Conservation (phyloP, 1,140 invertebrate species). For the Drepana arcuata region DNA sequence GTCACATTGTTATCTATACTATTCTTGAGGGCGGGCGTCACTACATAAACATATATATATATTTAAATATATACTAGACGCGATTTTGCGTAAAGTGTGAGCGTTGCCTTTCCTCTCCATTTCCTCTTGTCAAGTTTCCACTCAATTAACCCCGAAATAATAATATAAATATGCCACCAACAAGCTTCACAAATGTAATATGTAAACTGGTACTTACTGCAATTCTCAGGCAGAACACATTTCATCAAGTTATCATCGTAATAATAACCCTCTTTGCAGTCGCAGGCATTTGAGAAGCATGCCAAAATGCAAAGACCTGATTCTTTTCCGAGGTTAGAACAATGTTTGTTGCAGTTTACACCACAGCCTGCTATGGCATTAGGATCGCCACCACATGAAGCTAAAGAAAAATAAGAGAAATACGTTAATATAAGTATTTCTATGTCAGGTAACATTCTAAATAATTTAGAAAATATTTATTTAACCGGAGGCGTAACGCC, state of each 20-base stretch:
- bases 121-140: too few relatives aligned
- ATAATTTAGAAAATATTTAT: too few relatives aligned
- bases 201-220: slow-evolving; percentile 20
- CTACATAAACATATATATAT: too few relatives aligned
- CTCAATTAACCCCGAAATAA: background rate
- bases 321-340: slow-evolving; percentile 10
- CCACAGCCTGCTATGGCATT: slow-evolving; percentile 26
- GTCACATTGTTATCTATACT: too few relatives aligned
- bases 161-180: background rate
- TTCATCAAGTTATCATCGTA: slow-evolving; percentile 15
- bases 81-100: too few relatives aligned
- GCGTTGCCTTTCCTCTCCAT: too few relatives aligned
- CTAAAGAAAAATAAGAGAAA: slow-evolving; percentile 9
- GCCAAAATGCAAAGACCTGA: slow-evolving; percentile 1
- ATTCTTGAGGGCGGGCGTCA: too few relatives aligned
- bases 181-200: too few relatives aligned
- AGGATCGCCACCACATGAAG: slow-evolving; percentile 22
- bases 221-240: slow-evolving; percentile 25
- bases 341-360: slow-evolving; percentile 14
- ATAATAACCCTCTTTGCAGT: slow-evolving; percentile 19
- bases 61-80: too few relatives aligned
- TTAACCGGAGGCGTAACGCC: too few relatives aligned
- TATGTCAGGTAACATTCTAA: too few relatives aligned
- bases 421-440: too few relatives aligned
- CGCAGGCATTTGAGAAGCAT: slow-evolving; percentile 20